A percentile compares a stretch with the other conserved stretches of the same genome.
Evolutionary conservation across 2,888 invertebrate species (phyloP).

Genomic region (Hyalella azteca): DNA sequence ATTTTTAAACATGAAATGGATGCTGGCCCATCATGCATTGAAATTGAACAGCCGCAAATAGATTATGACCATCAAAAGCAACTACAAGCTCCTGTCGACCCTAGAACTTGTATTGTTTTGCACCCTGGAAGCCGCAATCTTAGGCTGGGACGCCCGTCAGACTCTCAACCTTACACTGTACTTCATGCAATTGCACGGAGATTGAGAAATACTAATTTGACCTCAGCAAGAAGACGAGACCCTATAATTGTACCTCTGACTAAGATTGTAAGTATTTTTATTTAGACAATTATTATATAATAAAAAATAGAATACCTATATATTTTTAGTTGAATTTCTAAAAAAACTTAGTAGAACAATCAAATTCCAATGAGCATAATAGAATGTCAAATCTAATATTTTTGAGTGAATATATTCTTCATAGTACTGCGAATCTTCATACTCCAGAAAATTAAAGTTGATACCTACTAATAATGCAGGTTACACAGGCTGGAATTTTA

Average conservation of each 20-base stretch:
- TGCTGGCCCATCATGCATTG: background rate
- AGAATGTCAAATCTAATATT: no score
- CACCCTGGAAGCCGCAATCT: constrained; percentile 92
- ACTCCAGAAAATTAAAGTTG: no score
- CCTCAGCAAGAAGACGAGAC: constrained; percentile 54
- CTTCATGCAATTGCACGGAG: constrained; percentile 84
- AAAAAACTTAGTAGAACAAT: no score
- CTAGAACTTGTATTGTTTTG: constrained; percentile 71
- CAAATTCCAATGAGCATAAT: no score
- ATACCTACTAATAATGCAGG: no score
- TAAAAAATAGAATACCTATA: no score
- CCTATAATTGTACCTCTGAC: constrained; percentile 58
- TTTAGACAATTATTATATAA: background rate
- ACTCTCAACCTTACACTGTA: constrained; percentile 82
- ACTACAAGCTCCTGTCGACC: constrained; percentile 40
- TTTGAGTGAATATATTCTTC: no score
- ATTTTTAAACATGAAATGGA: no score
- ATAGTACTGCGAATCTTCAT: no score
- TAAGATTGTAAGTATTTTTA: constrained; percentile 48
- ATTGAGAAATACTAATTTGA: constrained; percentile 56
- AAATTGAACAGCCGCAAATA: background rate
- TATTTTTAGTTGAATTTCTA: no score
- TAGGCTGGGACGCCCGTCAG: constrained; percentile 88
- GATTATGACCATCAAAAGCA: background rate
- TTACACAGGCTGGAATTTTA: no score